Evolutionary conservation across 2,888 invertebrate species (phyloP).

Genomic region (Xanthorhoe spadicearia): DNA sequence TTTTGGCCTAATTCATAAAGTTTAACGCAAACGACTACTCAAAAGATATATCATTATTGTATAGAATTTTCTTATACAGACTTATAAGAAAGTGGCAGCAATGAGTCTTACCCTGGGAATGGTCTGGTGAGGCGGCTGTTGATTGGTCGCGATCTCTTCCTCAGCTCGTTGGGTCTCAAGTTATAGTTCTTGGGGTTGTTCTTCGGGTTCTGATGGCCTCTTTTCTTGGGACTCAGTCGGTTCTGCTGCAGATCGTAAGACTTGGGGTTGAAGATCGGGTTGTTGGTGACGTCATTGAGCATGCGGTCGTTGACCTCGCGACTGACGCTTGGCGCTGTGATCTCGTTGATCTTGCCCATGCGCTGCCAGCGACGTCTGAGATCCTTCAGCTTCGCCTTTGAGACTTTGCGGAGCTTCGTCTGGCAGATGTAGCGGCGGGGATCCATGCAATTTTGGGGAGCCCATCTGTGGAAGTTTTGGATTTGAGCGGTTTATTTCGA

Average conservation of each 20-base stretch:
- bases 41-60: slow-evolving; percentile 11
- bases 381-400: slow-evolving; percentile 77
- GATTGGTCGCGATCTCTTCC: slow-evolving; percentile 60
- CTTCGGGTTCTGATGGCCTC: slow-evolving; percentile 43
- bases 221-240: slow-evolving; percentile 29
- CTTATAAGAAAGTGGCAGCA: not conserved
- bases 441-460: slow-evolving; percentile 86
- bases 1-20: slow-evolving; percentile 22
- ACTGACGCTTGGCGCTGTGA: slow-evolving; percentile 75
- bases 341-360: slow-evolving; percentile 83
- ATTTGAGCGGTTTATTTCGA: not conserved
- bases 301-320: slow-evolving; percentile 68
- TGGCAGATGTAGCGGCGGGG: slow-evolving; percentile 89
- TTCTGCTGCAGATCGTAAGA: slow-evolving; percentile 69
- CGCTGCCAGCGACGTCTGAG: slow-evolving; percentile 77
- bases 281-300: slow-evolving; percentile 68
- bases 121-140: slow-evolving; percentile 69
- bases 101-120: slow-evolving; percentile 72
- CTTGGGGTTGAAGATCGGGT: slow-evolving; percentile 67
- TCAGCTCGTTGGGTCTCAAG: slow-evolving; percentile 64
- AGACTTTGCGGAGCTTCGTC: slow-evolving; percentile 82
- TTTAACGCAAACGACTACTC: slow-evolving; percentile 13
- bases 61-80: not conserved
- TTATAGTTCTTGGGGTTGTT: slow-evolving; percentile 50
- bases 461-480: slow-evolving; percentile 82